Conservation (phyloP, 2,888 invertebrate genomes). For the Oasisia sp. region DNA sequence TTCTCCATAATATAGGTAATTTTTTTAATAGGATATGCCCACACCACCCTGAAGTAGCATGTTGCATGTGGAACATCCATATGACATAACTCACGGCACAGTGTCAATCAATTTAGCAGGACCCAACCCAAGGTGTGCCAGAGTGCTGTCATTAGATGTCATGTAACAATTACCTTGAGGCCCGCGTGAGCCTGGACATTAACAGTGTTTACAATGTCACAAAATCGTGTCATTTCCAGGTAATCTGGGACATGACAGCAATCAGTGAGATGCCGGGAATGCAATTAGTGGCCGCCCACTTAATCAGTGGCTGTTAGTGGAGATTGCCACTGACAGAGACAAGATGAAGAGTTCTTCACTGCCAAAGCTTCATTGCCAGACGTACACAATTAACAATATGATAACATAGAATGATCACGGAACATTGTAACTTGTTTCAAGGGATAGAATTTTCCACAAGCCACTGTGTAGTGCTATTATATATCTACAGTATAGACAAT, state of each 20-base stretch:
- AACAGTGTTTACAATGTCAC: background rate
- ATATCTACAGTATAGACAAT: too few relatives aligned
- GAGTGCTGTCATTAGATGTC: background rate
- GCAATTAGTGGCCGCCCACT: background rate
- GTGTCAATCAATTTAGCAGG: background rate
- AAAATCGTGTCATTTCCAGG: background rate
- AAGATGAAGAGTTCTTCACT: background rate
- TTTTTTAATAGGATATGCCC: background rate
- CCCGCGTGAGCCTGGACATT: background rate
- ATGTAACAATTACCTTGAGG: background rate
- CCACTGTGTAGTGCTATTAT: too few relatives aligned
- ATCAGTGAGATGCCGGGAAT: background rate
- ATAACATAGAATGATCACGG: too few relatives aligned
- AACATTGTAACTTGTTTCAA: too few relatives aligned
- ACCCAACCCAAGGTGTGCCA: background rate
- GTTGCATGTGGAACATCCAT: too few relatives aligned
- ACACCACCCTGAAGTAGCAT: background rate
- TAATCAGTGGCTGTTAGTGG: background rate
- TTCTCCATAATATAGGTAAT: background rate
- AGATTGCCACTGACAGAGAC: conserved; percentile 7
- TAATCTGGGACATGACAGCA: background rate
- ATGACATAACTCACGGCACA: background rate
- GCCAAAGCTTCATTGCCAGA: background rate
- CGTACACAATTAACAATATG: background rate
- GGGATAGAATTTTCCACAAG: too few relatives aligned